Evolutionary conservation across 37 sponge, comb jelly and placozoan species (phyloP), one percentile per base, ranked within the genome.

Genomic region (Tethya wilhelma): DNA sequence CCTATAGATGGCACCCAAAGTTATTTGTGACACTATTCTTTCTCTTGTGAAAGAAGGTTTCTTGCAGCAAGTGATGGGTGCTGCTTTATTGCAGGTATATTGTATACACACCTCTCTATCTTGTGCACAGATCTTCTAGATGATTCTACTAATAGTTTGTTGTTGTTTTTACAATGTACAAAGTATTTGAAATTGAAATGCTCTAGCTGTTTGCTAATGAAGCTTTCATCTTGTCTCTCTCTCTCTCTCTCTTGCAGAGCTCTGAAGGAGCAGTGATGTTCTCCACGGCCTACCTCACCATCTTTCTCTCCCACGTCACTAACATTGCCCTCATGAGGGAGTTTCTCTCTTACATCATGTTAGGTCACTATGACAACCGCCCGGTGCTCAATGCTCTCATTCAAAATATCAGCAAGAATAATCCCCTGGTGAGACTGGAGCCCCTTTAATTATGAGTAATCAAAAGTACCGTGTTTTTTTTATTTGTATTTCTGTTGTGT

Each of bases 11-110:
- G 74, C 94, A 11, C 83, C 89, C 31, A 65, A 72, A 41, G 68
- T 74, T 33, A 59, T 90, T 4, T 62, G 88, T 44, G 29, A 87
- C 6, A 76, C 63, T 22, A 56, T 90, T 7, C 63, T 90, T 45
- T 40, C 72, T 1, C 78, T 87, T 8, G 73, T 90, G 3, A 75
- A 67, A 36, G 78, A 89, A 2, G 82, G 81, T 1, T 94, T 94
- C 73, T 85, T 94, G 30, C 77, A 86, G 20, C 91, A 94, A 63
- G 91, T 94, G 23, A 22, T 94, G 71, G 91, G 91, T 32, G 82
- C 90, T 63, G 92, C 94, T 28, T 58, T 94, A 1, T 65, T 87
- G 0, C 94, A 93, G 79, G 94, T 93, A 46, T 6, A 68, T 44
- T 3, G n/a, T n/a, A n/a, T n/a, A n/a, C n/a, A n/a, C n/a, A n/a